Conservation (phyloP, 35 echinoderm and acorn worm species). For the Heliocidaris tuberculata region DNA sequence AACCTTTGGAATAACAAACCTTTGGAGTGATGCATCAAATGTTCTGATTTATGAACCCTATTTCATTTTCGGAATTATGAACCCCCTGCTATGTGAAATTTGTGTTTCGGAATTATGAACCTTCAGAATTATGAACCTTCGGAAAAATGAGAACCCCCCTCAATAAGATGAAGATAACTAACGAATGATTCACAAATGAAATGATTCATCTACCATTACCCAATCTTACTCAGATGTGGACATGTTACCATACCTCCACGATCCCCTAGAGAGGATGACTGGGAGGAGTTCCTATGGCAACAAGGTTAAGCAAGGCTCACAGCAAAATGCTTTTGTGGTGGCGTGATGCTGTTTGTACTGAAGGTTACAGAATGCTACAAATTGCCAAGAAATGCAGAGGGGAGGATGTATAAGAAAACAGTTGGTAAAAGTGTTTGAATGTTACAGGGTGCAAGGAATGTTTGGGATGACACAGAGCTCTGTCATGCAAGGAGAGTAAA, state of each 20-base stretch:
- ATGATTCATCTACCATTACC: not conserved
- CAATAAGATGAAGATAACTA: too few relatives aligned
- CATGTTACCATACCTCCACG: not conserved
- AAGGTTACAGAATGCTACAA: slow-evolving; percentile 10
- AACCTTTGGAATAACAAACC: too few relatives aligned
- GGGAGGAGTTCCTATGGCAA: too few relatives aligned
- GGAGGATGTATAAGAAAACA: not conserved
- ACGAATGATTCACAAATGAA: too few relatives aligned
- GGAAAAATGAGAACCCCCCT: too few relatives aligned
- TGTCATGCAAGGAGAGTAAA: not conserved
- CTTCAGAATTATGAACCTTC: too few relatives aligned
- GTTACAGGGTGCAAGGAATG: not conserved
- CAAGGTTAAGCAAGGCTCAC: too few relatives aligned
- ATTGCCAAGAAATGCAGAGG: slow-evolving; percentile 8
- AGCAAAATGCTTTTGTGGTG: not conserved
- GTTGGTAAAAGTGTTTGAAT: not conserved
- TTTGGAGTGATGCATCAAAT: too few relatives aligned
- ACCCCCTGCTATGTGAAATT: too few relatives aligned
- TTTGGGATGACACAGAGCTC: not conserved
- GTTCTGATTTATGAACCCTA: too few relatives aligned
- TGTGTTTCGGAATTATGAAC: too few relatives aligned
- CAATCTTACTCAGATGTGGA: not conserved
- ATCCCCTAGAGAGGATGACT: not conserved
- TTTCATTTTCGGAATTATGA: too few relatives aligned
- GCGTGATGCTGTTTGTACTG: not conserved